Base-by-base conservation (phyloP, 2,113 vertebrate species). In the Poeciliopsis prolifica region DNA sequence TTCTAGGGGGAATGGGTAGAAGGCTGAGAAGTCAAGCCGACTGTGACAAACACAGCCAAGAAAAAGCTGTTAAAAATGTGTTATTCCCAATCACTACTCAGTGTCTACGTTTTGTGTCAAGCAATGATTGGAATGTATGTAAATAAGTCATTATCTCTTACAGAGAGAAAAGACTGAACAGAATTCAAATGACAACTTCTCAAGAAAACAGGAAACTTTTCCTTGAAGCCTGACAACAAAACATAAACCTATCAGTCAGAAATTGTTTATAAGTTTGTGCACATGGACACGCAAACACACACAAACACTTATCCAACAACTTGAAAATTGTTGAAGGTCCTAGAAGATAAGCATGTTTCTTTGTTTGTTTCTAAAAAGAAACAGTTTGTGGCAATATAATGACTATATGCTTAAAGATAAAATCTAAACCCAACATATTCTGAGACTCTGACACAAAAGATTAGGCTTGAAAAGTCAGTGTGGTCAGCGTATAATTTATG, bases 91-190 rank as follows among this genome's bases (percentile, higher is more conserved):
- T 65, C 87, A 70, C 80, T 78, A 85, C 88, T 79, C 83, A 85
- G 88, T 85, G 85, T 81, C 37, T 17, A 73, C 77, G 75, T 83
- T 83, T 69, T 67, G 33, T 69, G 0, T 84, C 79, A 86, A 71
- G 70, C 72, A 77, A 76, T 71, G 78, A 87, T 75, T 68, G 81
- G 84, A 91, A 91, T 88, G 84, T 74, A 91, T 90, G 84, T 75
- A 92, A 92, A 91, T 88, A 72, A 78, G 69, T 93, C 90, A 90
- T 92, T 92, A 92, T 89, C 87, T 80, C 71, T 71, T 68, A 89
- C 81, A 62, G 68, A 79, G 82, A 83, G 83, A 77, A 86, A 85
- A 84, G 78, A 77, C 75, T 86, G 69, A 37, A 58, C 81, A 89
- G 85, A 69, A 89, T 89, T 81, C 69, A 86, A 79, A 81, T 61